These are phyloP conservation scores for Stigmatopora nigra DNA, from an alignment of 2,113 vertebrate genomes.

Conservation along the genomic window DNA sequence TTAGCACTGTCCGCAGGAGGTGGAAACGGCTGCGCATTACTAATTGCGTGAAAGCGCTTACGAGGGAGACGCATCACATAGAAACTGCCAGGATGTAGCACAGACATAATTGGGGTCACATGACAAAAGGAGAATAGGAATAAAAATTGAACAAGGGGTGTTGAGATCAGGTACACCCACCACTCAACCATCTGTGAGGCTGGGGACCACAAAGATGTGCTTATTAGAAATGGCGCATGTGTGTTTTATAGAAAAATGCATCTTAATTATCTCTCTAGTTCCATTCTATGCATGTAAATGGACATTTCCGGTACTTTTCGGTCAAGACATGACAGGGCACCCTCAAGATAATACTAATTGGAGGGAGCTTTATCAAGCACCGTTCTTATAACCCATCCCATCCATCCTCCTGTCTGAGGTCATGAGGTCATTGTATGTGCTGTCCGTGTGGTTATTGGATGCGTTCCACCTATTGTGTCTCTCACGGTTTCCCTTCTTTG, in stretches of 20 bases:
- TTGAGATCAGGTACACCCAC: constrained; percentile 54
- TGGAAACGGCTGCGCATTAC: constrained; percentile 36
- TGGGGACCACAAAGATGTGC: constrained; percentile 39
- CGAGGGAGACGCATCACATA: constrained; percentile 21
- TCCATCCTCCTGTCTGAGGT: not conserved
- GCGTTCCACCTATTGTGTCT: too few species aligned
- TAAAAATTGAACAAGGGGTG: constrained; percentile 32
- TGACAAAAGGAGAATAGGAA: constrained; percentile 6
- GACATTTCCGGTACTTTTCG: constrained; percentile 14
- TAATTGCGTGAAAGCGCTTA: constrained; percentile 51
- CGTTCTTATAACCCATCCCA: not conserved
- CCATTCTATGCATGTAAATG: constrained; percentile 10
- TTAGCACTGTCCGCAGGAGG: constrained; percentile 46
- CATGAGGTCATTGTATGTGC: not conserved
- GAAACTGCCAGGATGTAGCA: constrained; percentile 14
- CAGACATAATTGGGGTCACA: constrained; percentile 27
- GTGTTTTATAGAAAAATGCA: constrained; percentile 21
- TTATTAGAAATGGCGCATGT: constrained; percentile 14
- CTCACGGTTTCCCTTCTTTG: too few species aligned
- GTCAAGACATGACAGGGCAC: not conserved
- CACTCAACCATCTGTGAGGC: constrained; percentile 64
- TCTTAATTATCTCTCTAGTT: constrained; percentile 15
- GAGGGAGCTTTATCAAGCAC: not conserved
- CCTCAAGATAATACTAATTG: not conserved
- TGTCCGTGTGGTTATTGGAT: too few species aligned